phyloP scores from a whole-genome alignment of 1,140 invertebrate genomes.

The Conus betulinus region DNA sequence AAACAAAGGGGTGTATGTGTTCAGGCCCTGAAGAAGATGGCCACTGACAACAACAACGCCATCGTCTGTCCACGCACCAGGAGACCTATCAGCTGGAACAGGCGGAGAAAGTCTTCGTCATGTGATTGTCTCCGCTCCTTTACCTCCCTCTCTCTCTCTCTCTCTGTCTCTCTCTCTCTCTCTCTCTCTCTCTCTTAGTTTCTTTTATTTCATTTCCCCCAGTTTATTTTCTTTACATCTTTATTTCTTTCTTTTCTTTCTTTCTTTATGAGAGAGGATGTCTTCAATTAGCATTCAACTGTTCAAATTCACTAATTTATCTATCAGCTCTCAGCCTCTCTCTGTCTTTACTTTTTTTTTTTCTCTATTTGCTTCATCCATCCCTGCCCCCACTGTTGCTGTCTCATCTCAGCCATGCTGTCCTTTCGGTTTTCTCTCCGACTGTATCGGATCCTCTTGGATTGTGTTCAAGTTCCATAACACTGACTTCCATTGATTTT shows the following conservation, averaged over 20 bases:
- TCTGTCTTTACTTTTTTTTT: not conserved
- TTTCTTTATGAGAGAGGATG: no score
- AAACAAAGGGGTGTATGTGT: slow-evolving; percentile 47
- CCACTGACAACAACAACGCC: slow-evolving; percentile 89
- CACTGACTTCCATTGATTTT: no score
- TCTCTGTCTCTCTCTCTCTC: not conserved
- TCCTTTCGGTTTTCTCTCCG: no score
- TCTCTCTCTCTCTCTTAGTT: not conserved
- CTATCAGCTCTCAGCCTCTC: not conserved
- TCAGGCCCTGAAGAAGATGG: slow-evolving; percentile 90
- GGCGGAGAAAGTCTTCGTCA: slow-evolving; percentile 95
- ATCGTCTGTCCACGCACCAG: slow-evolving; percentile 93
- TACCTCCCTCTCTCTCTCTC: no score
- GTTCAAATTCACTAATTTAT: no score
- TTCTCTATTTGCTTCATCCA: no score
- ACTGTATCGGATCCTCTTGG: not conserved
- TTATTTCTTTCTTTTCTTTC: no score
- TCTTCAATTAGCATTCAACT: no score
- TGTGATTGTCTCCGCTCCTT: slow-evolving; percentile 48
- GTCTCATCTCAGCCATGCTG: no score
- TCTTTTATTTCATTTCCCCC: no score
- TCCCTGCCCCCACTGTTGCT: no score
- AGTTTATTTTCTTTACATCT: no score
- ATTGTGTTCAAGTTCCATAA: not conserved
- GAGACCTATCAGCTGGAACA: slow-evolving; percentile 91